phyloP scores from a whole-genome alignment of 2,888 invertebrate genomes.

The Microctonus hyperodae region DNA sequence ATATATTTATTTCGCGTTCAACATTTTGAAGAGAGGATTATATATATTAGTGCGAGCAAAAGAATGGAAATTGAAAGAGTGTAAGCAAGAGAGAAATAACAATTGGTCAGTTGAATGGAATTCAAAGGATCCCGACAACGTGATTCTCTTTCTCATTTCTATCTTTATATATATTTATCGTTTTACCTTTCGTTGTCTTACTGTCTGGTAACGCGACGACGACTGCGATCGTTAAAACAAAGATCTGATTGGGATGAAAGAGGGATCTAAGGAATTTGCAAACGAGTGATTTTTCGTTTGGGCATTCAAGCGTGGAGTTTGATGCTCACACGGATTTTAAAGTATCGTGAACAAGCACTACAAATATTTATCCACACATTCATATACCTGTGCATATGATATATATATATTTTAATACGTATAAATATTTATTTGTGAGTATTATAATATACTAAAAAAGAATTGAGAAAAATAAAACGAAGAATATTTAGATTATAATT shows the following conservation, averaged over 20 bases:
- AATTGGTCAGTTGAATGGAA: slow-evolving; percentile 38
- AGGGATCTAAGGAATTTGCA: slow-evolving; percentile 40
- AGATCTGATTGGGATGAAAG: slow-evolving; percentile 37
- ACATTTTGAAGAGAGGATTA: neutral
- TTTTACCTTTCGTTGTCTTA: slow-evolving; percentile 30
- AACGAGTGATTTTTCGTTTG: slow-evolving; percentile 40
- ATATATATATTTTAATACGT: no score
- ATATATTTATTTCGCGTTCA: neutral
- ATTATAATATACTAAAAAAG: no score
- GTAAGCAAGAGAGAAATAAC: neutral
- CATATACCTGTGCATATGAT: neutral
- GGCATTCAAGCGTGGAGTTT: slow-evolving; percentile 22
- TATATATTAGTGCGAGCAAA: neutral
- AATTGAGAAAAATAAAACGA: no score
- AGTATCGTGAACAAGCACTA: slow-evolving; percentile 25
- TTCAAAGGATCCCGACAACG: slow-evolving; percentile 36
- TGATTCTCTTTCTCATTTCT: slow-evolving; percentile 19
- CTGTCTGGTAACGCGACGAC: slow-evolving; percentile 23
- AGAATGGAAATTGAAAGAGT: neutral
- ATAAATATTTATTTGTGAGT: neutral
- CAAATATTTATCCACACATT: neutral
- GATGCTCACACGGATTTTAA: slow-evolving; percentile 10
- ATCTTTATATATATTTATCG: neutral
- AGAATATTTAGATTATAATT: no score
- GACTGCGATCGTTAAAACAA: slow-evolving; percentile 39